These are phyloP conservation scores for Asarcornis scutulata DNA, from an alignment of 2,113 vertebrate genomes.

Conservation along the genomic window DNA sequence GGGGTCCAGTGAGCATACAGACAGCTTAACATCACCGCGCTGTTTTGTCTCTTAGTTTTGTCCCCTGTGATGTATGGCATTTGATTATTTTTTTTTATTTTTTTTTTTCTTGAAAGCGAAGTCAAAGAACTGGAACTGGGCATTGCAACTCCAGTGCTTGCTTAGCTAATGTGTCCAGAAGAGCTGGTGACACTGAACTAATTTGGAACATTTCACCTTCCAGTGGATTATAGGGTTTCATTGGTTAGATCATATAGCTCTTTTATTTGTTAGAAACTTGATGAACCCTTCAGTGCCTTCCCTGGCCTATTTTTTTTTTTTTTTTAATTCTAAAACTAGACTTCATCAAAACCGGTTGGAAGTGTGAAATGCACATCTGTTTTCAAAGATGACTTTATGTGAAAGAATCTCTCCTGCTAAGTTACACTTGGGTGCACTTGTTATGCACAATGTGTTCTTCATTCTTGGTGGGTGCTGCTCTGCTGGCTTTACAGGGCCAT, in stretches of 20 bases:
- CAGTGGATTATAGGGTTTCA: not conserved
- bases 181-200: not conserved
- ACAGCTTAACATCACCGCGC: not conserved
- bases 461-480: not conserved
- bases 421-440: not conserved
- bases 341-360: not conserved
- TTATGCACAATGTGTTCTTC: not conserved
- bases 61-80: not conserved
- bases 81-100: not conserved
- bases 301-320: not conserved
- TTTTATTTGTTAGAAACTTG: not conserved
- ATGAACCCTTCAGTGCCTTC: not conserved
- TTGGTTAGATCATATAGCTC: not conserved
- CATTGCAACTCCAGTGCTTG: not conserved
- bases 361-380: not conserved
- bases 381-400: not conserved
- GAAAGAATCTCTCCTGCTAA: not conserved
- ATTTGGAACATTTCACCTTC: not conserved
- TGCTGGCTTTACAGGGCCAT: not conserved
- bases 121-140: not conserved
- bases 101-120: not conserved
- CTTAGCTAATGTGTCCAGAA: not conserved
- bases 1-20: constrained; percentile 5
- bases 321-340: not conserved
- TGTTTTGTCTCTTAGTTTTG: not conserved